A percentile compares a stretch with the other conserved stretches of the same genome.
phyloP scores from a whole-genome alignment of 2,113 vertebrate genomes.

The Carassius auratus region DNA sequence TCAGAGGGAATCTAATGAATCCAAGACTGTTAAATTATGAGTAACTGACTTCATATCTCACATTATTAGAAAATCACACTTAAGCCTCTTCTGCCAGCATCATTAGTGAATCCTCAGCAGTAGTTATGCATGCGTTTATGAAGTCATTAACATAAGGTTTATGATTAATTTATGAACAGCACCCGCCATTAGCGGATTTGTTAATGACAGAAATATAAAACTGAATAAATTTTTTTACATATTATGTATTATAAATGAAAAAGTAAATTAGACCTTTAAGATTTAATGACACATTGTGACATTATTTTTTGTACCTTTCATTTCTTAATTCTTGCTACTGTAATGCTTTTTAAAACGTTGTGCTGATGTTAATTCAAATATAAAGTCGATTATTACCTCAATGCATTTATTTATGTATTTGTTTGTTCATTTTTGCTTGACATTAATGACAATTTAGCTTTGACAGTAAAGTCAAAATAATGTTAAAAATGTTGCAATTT shows the following conservation, averaged over 20 bases:
- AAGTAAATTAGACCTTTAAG: too few species aligned
- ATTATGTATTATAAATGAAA: too few species aligned
- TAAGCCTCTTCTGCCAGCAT: slow-evolving; percentile 27
- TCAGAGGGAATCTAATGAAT: slow-evolving; percentile 25
- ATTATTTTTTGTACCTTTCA: too few species aligned
- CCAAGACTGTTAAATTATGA: slow-evolving; percentile 34
- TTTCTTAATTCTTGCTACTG: too few species aligned
- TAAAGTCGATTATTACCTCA: too few species aligned
- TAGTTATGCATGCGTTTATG: slow-evolving; percentile 22
- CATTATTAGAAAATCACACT: slow-evolving; percentile 40
- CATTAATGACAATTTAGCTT: background rate
- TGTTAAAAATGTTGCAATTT: background rate
- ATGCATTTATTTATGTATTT: too few species aligned
- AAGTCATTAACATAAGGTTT: background rate
- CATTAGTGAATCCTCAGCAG: slow-evolving; percentile 36
- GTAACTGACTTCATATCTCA: slow-evolving; percentile 1
- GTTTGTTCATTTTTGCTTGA: background rate
- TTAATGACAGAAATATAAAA: too few species aligned
- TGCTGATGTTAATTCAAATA: too few species aligned
- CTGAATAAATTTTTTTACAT: background rate
- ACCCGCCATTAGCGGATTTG: background rate
- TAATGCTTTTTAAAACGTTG: too few species aligned
- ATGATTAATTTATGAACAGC: background rate
- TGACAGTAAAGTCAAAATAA: background rate
- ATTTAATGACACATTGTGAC: too few species aligned